Conservation (phyloP, 1,140 invertebrate species). For the Drosophila carrolli region DNA sequence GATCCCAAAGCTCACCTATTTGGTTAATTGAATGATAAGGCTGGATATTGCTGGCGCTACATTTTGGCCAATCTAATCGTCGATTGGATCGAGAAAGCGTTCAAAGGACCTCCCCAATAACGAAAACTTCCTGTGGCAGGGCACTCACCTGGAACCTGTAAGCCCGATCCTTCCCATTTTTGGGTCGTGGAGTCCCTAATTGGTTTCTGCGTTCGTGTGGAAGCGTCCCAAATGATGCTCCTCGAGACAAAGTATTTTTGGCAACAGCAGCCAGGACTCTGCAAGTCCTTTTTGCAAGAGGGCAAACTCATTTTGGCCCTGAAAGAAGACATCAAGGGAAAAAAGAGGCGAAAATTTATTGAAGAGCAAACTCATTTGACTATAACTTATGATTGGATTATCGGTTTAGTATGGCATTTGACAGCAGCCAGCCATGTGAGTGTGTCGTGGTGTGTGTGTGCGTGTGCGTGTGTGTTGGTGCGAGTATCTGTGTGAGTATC, state of each 20-base stretch:
- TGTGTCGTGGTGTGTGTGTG: conserved; percentile 10
- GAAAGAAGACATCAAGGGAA: conserved; percentile 32
- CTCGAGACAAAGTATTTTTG: conserved; percentile 41
- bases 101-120: conserved; percentile 10
- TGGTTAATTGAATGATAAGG: background rate
- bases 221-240: conserved; percentile 27
- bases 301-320: conserved; percentile 25
- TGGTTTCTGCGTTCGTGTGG: conserved; percentile 27
- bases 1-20: background rate
- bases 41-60: background rate
- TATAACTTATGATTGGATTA: conserved; percentile 82
- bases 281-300: background rate
- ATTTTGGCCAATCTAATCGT: conserved; percentile 1
- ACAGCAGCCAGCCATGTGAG: conserved; percentile 54
- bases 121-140: background rate
- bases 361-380: conserved; percentile 81
- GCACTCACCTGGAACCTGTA: conserved; percentile 18
- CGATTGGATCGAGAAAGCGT: conserved; percentile 3
- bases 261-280: conserved; percentile 25
- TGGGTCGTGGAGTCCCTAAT: conserved; percentile 5
- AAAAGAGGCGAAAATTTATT: conserved; percentile 71
- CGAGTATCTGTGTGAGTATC: conserved; percentile 17
- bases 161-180: background rate
- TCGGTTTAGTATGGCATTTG: conserved; percentile 81
- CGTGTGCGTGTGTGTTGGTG: conserved; percentile 22